These are phyloP conservation scores for Clepsis dumicolana DNA, from an alignment of 2,888 invertebrate genomes.

Conservation along the genomic window DNA sequence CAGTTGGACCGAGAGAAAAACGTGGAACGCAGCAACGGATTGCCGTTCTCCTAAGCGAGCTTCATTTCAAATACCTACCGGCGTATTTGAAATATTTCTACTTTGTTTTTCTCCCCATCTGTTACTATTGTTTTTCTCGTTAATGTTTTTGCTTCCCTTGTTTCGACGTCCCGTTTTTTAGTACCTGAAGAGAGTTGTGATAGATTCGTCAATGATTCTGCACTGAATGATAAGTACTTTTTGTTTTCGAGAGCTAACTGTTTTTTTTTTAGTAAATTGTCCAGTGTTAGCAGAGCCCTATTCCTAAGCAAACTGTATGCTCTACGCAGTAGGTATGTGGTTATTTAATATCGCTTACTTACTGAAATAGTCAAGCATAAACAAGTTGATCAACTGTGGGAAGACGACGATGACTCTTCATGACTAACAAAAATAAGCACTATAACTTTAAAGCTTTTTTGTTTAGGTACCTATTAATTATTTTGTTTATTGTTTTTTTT, in stretches of 20 bases:
- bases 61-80: not conserved
- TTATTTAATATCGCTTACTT: no score
- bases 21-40: not conserved
- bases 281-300: no score
- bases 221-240: not conserved
- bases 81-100: not conserved
- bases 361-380: no score
- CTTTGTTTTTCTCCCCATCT: not conserved
- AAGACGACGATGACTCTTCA: no score
- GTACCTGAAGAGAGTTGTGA: not conserved
- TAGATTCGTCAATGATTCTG: not conserved
- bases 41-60: not conserved
- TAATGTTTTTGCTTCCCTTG: slow-evolving; percentile 2
- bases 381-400: no score
- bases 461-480: no score
- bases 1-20: not conserved
- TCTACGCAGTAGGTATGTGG: no score
- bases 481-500: no score
- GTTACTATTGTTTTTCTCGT: slow-evolving; percentile 3
- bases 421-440: no score
- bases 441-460: no score
- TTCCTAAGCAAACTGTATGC: no score
- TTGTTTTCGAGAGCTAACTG: not conserved
- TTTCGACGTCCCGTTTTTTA: slow-evolving; percentile 1
- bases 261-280: no score